These are phyloP conservation scores for Sebastes fasciatus DNA, from an alignment of 2,113 vertebrate genomes.

Conservation along the genomic window DNA sequence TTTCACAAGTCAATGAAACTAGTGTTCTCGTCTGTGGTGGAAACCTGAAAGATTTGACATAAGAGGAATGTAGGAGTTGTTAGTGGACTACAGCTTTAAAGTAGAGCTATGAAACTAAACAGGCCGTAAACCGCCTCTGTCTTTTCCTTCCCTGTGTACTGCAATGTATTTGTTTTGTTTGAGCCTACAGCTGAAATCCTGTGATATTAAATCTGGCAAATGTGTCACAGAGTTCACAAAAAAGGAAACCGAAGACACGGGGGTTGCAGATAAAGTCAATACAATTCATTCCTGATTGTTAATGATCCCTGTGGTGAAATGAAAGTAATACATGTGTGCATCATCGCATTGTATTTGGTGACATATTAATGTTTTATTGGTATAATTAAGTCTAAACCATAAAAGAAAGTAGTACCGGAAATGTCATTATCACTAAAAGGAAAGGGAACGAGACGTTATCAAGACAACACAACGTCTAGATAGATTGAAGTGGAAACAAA, in stretches of 20 bases:
- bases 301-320: constrained; percentile 11
- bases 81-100: constrained; percentile 14
- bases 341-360: constrained; percentile 6
- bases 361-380: not conserved
- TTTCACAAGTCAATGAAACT: constrained; percentile 51
- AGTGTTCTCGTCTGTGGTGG: constrained; percentile 26
- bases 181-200: constrained; percentile 13
- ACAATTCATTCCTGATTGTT: not conserved
- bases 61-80: constrained; percentile 34
- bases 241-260: not conserved
- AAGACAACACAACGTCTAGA: constrained; percentile 4
- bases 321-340: not conserved
- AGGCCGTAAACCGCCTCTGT: not conserved
- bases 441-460: not conserved
- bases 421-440: constrained; percentile 8
- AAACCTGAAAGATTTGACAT: constrained; percentile 50
- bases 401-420: constrained; percentile 16
- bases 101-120: constrained; percentile 16
- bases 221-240: constrained; percentile 1
- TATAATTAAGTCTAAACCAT: not conserved
- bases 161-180: not conserved
- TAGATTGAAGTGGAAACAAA: not conserved
- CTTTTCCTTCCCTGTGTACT: too few species aligned
- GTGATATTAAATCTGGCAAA: constrained; percentile 1
- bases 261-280: constrained; percentile 3